Evolutionary conservation across 2,888 invertebrate species (phyloP), one percentile per base, ranked within the genome.

Genomic region (Drosophila formosana): DNA sequence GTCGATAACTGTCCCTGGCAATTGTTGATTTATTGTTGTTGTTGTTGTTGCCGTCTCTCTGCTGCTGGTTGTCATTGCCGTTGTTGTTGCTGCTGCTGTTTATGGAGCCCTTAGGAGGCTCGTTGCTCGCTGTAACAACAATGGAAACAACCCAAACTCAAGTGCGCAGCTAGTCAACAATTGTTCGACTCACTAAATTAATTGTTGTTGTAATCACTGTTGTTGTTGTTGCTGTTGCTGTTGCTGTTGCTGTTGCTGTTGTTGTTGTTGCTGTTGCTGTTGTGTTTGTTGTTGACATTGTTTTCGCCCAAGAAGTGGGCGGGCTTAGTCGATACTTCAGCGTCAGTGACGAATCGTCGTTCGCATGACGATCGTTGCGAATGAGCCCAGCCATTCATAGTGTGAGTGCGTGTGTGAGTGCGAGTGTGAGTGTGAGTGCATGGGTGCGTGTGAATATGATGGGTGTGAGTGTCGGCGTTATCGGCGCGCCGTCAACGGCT

Each of bases 261-360:
- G 23, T 32, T 26, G 8, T 9, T 18, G 39, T 13, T 43, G 5
- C 23, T 55, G 8, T 56, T 46, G n/a, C 28, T 5, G 30, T 30
- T 5, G 30, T 30, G 7, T 7, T 60, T 50, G 39, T 45, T 45
- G 32, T 37, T 28, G 25, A 28, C 41, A 9, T 47, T 52, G 56
- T 53, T 53, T 70, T 66, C 60, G 60, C 37, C 49, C 53, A 80
- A 76, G 77, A 80, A 76, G 77, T 82, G 77, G 65, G 63, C 57
- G 67, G 66, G 65, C 72, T 71, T 57, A 66, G 66, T 81, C 62
- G 68, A 61, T 64, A 64, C 55, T 72, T 56, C 4, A 56, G 34
- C 37, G 63, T 50, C 63, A 75, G 71, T 71, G 71, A 66, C 62
- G 75, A 75, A 70, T 74, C 18, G 18, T 18, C 18, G 1, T 18